Percentiles rank a stretch among this genome's conserved stretches.
Evolutionary conservation across 2,888 invertebrate genomes (phyloP).

Genomic region (Athetis lepigone): DNA sequence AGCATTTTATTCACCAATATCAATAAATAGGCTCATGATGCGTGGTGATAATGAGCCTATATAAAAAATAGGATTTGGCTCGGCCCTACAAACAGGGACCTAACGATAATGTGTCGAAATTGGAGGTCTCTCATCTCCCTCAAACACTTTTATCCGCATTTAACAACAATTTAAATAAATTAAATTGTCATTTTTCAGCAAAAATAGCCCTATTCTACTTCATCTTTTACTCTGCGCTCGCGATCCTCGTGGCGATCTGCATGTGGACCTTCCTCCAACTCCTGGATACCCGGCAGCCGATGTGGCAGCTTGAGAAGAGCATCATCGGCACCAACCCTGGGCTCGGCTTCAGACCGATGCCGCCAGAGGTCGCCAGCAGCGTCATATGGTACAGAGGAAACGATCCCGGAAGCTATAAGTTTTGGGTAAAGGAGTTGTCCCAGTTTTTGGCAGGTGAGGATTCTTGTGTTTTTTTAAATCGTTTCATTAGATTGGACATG

Average conservation of each 20-base stretch:
- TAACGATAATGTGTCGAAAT: too few relatives aligned
- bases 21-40: too few relatives aligned
- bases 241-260: conserved; percentile 97
- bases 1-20: too few relatives aligned
- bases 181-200: conserved; percentile 90
- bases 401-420: conserved; percentile 93
- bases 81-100: too few relatives aligned
- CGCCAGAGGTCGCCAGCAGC: conserved; percentile 97
- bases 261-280: conserved; percentile 98
- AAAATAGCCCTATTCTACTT: conserved; percentile 99
- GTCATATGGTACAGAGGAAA: conserved; percentile 98
- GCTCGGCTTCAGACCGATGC: conserved; percentile 98
- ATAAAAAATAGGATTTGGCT: too few relatives aligned
- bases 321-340: conserved; percentile 99
- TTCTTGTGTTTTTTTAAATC: neutral
- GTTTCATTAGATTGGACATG: too few relatives aligned
- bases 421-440: conserved; percentile 94
- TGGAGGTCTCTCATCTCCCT: neutral
- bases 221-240: conserved; percentile 97
- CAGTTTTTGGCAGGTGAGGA: conserved; percentile 94
- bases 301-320: conserved; percentile 96
- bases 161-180: neutral
- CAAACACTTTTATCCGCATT: neutral
- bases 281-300: conserved; percentile 96
- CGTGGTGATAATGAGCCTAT: too few relatives aligned